A percentile compares a stretch with the other conserved stretches of the same genome.
These are phyloP conservation scores for Eucidaris tribuloides DNA, from an alignment of 35 echinoderm and acorn worm genomes.

Conservation along the genomic window DNA sequence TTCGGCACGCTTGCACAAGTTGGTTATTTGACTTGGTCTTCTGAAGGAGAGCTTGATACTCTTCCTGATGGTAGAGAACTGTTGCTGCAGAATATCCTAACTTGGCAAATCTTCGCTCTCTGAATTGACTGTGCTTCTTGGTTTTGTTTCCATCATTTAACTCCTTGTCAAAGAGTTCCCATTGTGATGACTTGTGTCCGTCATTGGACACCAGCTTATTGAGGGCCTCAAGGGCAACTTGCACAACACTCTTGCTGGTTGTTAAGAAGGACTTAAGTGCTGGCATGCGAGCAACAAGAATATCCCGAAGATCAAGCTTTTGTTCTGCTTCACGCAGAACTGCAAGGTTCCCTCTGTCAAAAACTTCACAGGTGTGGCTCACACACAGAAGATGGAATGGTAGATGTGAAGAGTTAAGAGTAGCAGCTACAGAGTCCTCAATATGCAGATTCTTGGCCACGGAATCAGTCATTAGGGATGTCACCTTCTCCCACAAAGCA, in stretches of 20 bases:
- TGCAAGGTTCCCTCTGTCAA: too few relatives aligned
- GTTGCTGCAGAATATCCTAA: constrained; percentile 10
- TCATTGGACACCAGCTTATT: not conserved
- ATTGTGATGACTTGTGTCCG: not conserved
- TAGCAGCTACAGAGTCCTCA: constrained; percentile 15
- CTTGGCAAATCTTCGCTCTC: constrained; percentile 1
- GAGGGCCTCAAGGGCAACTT: not conserved
- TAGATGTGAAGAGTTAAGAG: constrained; percentile 13
- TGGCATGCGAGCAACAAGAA: not conserved
- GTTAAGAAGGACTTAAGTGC: not conserved
- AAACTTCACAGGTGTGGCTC: too few relatives aligned
- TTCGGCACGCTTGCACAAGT: not conserved
- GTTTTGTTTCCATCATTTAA: not conserved
- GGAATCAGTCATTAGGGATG: constrained; percentile 10
- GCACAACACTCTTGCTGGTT: not conserved
- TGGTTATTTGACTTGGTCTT: constrained; percentile 17
- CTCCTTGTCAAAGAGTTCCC: constrained; percentile 34
- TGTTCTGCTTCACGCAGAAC: too few relatives aligned
- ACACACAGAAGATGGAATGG: not conserved
- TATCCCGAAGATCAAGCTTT: too few relatives aligned
- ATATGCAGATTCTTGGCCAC: constrained; percentile 29
- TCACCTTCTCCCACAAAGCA: constrained; percentile 27
- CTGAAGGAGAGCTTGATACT: not conserved
- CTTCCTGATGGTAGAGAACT: not conserved
- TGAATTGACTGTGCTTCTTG: constrained; percentile 30